Percentiles rank a stretch among this genome's conserved stretches.
Evolutionary conservation across 2,113 vertebrate species (phyloP).

Genomic region (Ovis aries): ARS-UI_Ramb_v3.0 NC_056059.1:23304501-23305000

Average conservation of each 20-base stretch:
- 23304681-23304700: not conserved
- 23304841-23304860: not conserved
- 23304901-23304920: not conserved
- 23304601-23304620: not conserved
- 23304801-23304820: not conserved
- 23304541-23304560: not conserved
- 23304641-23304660: not conserved
- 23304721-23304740: not conserved
- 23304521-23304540: not conserved
- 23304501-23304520: not conserved
- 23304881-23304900: not conserved
- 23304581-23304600: not conserved
- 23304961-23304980: not conserved
- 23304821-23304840: not conserved
- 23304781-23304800: not conserved
- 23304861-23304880: not conserved
- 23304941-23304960: not conserved
- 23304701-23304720: not conserved
- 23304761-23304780: not conserved
- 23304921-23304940: not conserved
- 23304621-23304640: not conserved
- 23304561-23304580: not conserved
- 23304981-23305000: not conserved
- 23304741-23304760: not conserved
- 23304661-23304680: not conserved